A percentile compares a stretch with the other conserved stretches of the same genome.
These are phyloP conservation scores for Melipona beecheii DNA, from an alignment of 2,888 invertebrate species.

Conservation along the genomic window DNA sequence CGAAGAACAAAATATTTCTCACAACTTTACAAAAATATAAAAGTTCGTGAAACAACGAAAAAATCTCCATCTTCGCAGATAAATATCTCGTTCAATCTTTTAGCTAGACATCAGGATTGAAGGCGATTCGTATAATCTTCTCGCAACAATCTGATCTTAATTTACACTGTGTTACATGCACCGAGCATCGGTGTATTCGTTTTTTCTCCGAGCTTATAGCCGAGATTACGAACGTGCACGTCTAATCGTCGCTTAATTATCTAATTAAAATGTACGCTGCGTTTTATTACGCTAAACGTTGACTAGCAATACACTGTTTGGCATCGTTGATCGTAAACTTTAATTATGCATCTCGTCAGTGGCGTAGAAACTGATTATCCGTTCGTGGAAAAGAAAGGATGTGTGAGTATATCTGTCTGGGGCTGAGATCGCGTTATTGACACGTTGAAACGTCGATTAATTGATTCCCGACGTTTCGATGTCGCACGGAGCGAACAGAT, in stretches of 20 bases:
- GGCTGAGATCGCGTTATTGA: not conserved
- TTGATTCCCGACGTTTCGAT: not conserved
- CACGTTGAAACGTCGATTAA: not conserved
- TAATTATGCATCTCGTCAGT: slow-evolving; percentile 46
- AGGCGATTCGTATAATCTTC: slow-evolving; percentile 11
- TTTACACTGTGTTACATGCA: slow-evolving; percentile 7
- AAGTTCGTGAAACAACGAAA: not conserved
- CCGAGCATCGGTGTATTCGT: no score
- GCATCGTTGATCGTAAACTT: slow-evolving; percentile 66
- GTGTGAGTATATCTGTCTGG: not conserved
- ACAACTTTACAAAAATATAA: not conserved
- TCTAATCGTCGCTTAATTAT: not conserved
- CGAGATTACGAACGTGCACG: slow-evolving; percentile 48
- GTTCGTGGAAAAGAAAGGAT: not conserved
- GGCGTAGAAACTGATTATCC: slow-evolving; percentile 30
- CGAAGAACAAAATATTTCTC: slow-evolving; percentile 1
- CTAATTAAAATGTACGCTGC: slow-evolving; percentile 55
- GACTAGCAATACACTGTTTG: slow-evolving; percentile 72
- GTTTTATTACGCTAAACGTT: slow-evolving; percentile 55
- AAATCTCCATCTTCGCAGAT: not conserved
- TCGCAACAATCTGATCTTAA: not conserved
- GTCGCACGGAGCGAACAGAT: not conserved
- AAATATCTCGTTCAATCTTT: slow-evolving; percentile 7
- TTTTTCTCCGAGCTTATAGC: not conserved
- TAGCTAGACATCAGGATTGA: slow-evolving; percentile 2